These are phyloP conservation scores for Drosophila ezoana DNA, from an alignment of 2,888 invertebrate species.

Conservation along the genomic window DNA sequence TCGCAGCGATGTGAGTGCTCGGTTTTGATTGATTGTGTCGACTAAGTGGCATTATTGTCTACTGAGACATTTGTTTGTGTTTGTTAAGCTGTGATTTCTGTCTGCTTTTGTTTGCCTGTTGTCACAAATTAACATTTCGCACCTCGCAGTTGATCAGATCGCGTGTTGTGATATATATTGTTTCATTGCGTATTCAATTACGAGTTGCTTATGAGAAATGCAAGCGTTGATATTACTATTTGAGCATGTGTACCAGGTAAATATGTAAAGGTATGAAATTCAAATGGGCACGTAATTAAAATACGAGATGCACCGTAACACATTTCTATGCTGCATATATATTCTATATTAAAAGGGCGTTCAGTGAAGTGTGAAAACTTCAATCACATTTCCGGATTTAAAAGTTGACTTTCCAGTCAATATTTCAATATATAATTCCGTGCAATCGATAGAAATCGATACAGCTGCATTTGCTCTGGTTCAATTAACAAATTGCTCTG, in stretches of 20 bases:
- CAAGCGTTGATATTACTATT: conserved; percentile 2
- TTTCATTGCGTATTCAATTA: conserved; percentile 28
- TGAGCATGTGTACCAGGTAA: conserved; percentile 14
- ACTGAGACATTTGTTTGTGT: conserved; percentile 1
- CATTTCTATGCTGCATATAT: not conserved
- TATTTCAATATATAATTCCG: no score
- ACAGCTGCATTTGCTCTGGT: no score
- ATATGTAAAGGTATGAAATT: not conserved
- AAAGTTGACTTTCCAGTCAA: no score
- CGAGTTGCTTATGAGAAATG: conserved; percentile 8
- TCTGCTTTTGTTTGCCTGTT: conserved; percentile 16
- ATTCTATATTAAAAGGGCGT: no score
- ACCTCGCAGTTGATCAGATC: conserved; percentile 28
- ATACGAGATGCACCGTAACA: not conserved
- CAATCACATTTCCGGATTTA: no score
- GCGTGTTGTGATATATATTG: conserved; percentile 3
- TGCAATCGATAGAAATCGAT: no score
- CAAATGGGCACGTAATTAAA: not conserved
- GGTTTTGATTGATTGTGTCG: conserved; percentile 4
- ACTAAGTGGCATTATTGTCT: not conserved
- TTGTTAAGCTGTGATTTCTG: conserved; percentile 13
- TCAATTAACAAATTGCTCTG: no score
- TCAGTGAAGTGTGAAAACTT: no score
- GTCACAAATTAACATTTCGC: conserved; percentile 48
- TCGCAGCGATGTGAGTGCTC: not conserved